These are phyloP conservation scores for Dynastes hyllus DNA, from an alignment of 2,888 invertebrate species.

Conservation along the genomic window DNA sequence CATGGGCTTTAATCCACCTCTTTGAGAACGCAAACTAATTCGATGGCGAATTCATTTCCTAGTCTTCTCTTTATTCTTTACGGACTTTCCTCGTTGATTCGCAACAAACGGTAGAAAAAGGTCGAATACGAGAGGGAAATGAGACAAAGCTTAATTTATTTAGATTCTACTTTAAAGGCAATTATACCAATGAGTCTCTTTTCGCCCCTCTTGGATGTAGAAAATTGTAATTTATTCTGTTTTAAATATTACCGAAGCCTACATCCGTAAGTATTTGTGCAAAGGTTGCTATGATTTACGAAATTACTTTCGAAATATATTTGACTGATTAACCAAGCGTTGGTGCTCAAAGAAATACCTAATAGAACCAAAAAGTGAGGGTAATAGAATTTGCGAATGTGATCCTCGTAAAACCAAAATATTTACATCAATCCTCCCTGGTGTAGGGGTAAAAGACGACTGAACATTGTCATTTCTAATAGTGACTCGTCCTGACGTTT, in stretches of 20 bases:
- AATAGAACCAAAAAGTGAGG: too few relatives aligned
- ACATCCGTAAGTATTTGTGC: background rate
- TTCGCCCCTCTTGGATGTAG: background rate
- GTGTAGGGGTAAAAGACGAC: too few relatives aligned
- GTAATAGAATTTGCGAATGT: too few relatives aligned
- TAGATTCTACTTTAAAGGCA: constrained; percentile 27
- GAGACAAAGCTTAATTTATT: constrained; percentile 25
- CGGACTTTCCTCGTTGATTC: background rate
- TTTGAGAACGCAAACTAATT: constrained; percentile 19
- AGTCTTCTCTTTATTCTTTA: background rate
- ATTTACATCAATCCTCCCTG: too few relatives aligned
- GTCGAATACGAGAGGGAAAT: background rate
- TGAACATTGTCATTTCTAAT: too few relatives aligned
- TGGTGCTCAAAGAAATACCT: too few relatives aligned
- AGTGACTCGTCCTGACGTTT: too few relatives aligned
- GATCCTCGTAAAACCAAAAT: too few relatives aligned
- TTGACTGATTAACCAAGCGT: too few relatives aligned
- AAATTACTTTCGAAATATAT: too few relatives aligned
- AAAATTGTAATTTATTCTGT: constrained; percentile 21
- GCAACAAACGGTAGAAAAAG: constrained; percentile 1
- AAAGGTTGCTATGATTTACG: background rate
- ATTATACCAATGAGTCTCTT: constrained; percentile 18
- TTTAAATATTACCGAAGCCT: background rate
- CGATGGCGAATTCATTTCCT: constrained; percentile 20
- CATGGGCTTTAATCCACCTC: constrained; percentile 32